These are phyloP conservation scores for Echeneis naucrates DNA, from an alignment of 2,797 vertebrate genomes.

Conservation along the genomic window DNA sequence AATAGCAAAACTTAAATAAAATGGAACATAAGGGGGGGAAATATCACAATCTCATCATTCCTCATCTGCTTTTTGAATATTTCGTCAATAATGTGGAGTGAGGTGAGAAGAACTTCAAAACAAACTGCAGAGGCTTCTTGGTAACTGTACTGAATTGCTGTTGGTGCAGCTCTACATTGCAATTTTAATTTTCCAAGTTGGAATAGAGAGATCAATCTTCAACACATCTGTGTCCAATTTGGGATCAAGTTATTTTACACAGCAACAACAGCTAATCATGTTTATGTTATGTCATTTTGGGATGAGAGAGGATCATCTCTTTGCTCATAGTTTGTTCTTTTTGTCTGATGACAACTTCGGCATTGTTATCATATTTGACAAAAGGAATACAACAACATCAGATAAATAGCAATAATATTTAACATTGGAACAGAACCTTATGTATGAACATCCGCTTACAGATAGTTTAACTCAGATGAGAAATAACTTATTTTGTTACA, in stretches of 20 bases:
- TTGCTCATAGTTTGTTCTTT: neutral
- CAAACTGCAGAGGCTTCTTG: conserved; percentile 39
- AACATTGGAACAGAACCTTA: too few relatives aligned
- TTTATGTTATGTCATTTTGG: neutral
- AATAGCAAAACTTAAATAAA: conserved; percentile 44
- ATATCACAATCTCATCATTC: neutral
- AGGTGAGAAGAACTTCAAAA: neutral
- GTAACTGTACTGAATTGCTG: neutral
- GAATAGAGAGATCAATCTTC: neutral
- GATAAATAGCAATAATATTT: too few relatives aligned
- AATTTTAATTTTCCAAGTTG: conserved; percentile 24
- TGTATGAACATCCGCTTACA: too few relatives aligned
- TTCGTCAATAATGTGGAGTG: conserved; percentile 21
- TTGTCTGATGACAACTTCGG: neutral
- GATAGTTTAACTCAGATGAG: too few relatives aligned
- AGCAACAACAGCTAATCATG: neutral
- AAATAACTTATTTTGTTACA: too few relatives aligned
- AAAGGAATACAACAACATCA: too few relatives aligned
- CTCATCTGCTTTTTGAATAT: conserved; percentile 3
- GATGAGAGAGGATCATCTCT: too few relatives aligned
- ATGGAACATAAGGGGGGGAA: neutral
- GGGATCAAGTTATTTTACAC: neutral
- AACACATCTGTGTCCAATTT: neutral
- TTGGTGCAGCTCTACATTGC: conserved; percentile 30
- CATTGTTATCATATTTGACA: too few relatives aligned